A percentile compares a stretch with the other conserved stretches of the same genome.
Evolutionary conservation across 2,113 vertebrate genomes (phyloP).

Genomic region (crab-eating macaque (Macaca fascicularis)): DNA sequence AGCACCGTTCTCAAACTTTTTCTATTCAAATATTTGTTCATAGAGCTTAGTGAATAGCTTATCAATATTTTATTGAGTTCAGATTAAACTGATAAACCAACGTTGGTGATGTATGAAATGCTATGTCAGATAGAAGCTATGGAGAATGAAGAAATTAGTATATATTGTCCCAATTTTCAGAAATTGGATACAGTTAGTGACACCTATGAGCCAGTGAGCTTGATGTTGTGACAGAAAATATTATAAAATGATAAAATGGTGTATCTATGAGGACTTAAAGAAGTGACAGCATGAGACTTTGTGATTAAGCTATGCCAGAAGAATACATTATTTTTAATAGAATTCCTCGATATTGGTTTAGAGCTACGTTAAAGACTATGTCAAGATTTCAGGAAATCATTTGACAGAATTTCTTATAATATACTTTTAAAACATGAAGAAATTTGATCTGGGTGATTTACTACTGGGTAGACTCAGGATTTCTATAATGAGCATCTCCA

Average conservation of each 20-base stretch:
- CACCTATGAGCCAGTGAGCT: constrained; percentile 32
- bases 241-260: constrained; percentile 52
- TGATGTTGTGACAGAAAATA: constrained; percentile 49
- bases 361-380: constrained; percentile 18
- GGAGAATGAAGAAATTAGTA: background rate
- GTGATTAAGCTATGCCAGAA: constrained; percentile 42
- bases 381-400: constrained; percentile 45
- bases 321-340: constrained; percentile 51
- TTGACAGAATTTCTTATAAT: constrained; percentile 40
- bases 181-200: constrained; percentile 39
- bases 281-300: constrained; percentile 44
- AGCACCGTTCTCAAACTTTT: background rate
- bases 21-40: constrained; percentile 27
- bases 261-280: constrained; percentile 44
- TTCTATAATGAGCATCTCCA: background rate
- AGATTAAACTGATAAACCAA: constrained; percentile 38
- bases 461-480: background rate
- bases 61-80: constrained; percentile 26
- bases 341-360: constrained; percentile 34
- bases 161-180: background rate
- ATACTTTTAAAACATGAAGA: background rate
- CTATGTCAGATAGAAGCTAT: background rate
- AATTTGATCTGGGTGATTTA: background rate
- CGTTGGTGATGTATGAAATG: background rate
- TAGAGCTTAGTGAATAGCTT: background rate